Percentiles rank a stretch among this genome's conserved stretches.
Evolutionary conservation across 2,113 vertebrate species (phyloP).

Genomic region (Xenopus borealis): DNA sequence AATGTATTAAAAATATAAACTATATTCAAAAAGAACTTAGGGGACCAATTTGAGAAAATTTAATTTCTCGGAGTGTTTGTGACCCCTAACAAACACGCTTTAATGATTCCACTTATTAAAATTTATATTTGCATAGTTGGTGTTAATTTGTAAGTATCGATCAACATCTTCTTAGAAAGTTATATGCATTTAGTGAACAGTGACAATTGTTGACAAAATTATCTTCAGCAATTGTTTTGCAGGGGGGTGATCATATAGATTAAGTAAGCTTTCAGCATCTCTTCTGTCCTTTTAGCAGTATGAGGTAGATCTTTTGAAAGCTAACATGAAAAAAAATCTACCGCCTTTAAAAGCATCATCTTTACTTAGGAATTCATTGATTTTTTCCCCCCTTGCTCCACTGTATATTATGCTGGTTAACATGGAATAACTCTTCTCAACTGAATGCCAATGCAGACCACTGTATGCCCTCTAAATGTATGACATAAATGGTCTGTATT

Average conservation of each 20-base stretch:
- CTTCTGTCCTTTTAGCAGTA: not conserved
- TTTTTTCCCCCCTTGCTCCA: conserved; percentile 34
- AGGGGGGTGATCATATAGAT: not conserved
- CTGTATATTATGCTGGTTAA: conserved; percentile 41
- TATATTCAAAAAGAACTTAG: no score
- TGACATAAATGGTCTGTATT: not conserved
- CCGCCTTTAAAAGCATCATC: conserved; percentile 33
- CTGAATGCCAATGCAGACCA: conserved; percentile 23
- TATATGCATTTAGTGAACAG: no score
- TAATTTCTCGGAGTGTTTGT: no score
- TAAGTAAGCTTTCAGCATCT: conserved; percentile 2
- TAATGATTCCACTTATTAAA: no score
- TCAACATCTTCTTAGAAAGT: no score
- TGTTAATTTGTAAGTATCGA: no score
- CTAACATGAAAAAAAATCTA: conserved; percentile 13
- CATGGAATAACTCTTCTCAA: conserved; percentile 1
- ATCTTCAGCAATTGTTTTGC: no score
- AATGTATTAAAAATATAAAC: no score
- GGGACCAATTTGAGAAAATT: no score
- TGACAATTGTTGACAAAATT: no score
- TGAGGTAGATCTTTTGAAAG: not conserved
- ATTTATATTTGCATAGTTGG: no score
- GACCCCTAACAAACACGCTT: no score
- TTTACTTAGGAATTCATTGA: conserved; percentile 19
- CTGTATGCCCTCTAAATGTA: conserved; percentile 8